Evolutionary conservation across 2,113 vertebrate species (phyloP).

Genomic region (Hystrix brachyura): DNA sequence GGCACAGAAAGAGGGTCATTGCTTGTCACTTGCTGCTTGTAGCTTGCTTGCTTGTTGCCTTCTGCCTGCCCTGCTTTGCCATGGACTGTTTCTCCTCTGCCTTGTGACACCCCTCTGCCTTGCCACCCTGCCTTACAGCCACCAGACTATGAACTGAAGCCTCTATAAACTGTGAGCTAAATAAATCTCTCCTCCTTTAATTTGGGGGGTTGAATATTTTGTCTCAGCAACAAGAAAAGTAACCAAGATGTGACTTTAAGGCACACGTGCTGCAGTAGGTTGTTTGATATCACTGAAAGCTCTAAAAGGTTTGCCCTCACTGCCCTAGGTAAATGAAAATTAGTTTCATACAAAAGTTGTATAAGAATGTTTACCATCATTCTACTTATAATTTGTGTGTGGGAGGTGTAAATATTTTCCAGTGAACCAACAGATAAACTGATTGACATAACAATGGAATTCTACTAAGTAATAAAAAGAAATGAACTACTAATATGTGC

Average conservation of each 20-base stretch:
- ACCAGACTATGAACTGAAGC: neutral
- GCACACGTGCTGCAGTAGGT: neutral
- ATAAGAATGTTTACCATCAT: neutral
- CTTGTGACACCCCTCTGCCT: no score
- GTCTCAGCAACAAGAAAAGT: no score
- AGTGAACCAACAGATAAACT: slow-evolving; percentile 7
- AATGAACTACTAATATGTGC: slow-evolving; percentile 7
- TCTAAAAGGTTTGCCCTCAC: neutral
- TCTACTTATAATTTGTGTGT: neutral
- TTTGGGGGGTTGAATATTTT: no score
- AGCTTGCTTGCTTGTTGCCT: no score
- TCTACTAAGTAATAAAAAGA: slow-evolving; percentile 2
- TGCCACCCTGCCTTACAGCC: no score
- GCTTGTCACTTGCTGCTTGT: no score
- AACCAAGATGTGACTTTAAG: no score
- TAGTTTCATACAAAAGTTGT: neutral
- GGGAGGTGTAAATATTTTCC: neutral
- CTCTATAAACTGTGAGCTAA: no score
- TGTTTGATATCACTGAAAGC: neutral
- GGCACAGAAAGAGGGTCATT: no score
- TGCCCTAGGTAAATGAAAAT: neutral
- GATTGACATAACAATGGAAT: neutral
- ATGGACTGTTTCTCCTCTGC: no score
- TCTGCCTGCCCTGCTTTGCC: no score
- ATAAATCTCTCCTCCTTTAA: no score